Base-by-base conservation (phyloP, 2,888 invertebrate genomes). In the Boloria selene region DNA sequence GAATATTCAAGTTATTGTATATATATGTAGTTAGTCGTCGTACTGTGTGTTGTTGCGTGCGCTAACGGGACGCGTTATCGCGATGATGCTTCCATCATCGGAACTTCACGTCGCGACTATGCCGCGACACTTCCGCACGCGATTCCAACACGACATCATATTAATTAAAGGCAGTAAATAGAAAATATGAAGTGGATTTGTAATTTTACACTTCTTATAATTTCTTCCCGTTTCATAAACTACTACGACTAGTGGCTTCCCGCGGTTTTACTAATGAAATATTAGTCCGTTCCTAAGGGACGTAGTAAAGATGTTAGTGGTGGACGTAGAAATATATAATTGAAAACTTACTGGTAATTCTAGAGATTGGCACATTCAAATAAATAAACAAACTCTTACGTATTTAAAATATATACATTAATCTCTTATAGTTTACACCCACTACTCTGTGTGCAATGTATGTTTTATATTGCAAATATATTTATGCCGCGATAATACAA, bases 41-140 rank as follows among this genome's bases (percentile, higher is more conserved):
- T 38, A 38, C 31, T 58, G 31, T 45, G 17, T 60, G 54, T 22
- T 64, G 55, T 69, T 55, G 71, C 74, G 68, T 71, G 72, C 68
- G 22, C 61, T 71, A 72, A 70, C 71, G 68, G 73, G 55, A 70
- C 66, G 44, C 60, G 61, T 61, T 70, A 66, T 69, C 66, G 67
- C 66, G 64, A 59, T 70, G 69, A 65, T 63, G 64, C 18, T 59
- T 64, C 67, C 61, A 64, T 64, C 70, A 72, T 72, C 70, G 68
- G 71, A 72, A 72, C 70, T 62, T 60, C 63, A 58, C 59, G 67
- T 52, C 58, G 62, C 51, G 71, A 62, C 65, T 63, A 69, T 71
- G 69, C 70, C 72, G 70, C 72, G 69, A 64, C 65, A 66, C 71
- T 73, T 72, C 73, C 73, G 70, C 72, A 69, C 68, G 69, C 69